These are phyloP conservation scores for Oncorhynchus masou DNA, from an alignment of 2,113 vertebrate species.

Conservation along the genomic window DNA sequence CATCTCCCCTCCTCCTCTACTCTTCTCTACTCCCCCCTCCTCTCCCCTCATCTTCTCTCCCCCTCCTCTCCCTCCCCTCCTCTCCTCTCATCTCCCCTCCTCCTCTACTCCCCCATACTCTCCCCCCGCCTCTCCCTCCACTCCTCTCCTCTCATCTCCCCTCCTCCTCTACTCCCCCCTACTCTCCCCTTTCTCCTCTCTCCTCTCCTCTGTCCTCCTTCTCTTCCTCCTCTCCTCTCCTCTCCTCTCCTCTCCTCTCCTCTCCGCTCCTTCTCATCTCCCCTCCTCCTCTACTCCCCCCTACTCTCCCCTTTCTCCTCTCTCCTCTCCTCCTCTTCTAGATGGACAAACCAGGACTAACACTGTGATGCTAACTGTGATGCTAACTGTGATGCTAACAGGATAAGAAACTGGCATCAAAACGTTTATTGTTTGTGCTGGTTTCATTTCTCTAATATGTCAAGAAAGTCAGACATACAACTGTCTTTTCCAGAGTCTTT, in stretches of 20 bases:
- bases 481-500: not conserved
- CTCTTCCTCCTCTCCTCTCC: fast-evolving
- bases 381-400: no score
- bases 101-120: not conserved
- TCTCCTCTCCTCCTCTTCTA: no score
- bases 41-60: not conserved
- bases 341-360: no score
- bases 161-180: not conserved
- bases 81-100: not conserved
- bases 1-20: no score
- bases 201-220: no score
- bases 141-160: not conserved
- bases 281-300: no score
- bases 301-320: no score
- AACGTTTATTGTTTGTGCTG: not conserved
- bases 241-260: not conserved
- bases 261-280: no score
- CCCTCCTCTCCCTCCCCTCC: not conserved
- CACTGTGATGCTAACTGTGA: no score
- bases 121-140: not conserved
- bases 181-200: no score
- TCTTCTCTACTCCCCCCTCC: no score
- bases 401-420: no score
- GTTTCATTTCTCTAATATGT: not conserved
- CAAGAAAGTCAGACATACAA: not conserved